Evolutionary conservation across 2,113 vertebrate species (phyloP), one percentile per base, ranked within the genome.

Genomic region (Nothobranchius kuhntae): DNA sequence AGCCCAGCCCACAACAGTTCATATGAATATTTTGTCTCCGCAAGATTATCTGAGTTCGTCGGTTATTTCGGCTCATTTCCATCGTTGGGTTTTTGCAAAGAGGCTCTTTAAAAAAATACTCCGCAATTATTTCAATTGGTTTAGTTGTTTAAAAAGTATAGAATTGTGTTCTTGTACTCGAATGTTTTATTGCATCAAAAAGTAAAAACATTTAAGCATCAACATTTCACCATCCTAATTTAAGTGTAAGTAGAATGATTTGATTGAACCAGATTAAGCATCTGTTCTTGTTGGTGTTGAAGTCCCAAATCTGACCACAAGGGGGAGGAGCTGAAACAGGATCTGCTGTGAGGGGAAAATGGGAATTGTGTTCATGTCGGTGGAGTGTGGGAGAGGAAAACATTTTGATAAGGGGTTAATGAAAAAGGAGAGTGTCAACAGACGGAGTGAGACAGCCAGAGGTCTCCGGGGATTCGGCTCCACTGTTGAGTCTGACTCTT

Each of bases 341-440:
- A 66, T 77, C 57, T 21, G 38, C 14, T 24, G 9, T 30, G 66
- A n/a, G 47, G 36, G 26, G 46, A 3, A 9, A 13, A 17, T 11
- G 55, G 45, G 59, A 36, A 24, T 30, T 54, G 51, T 63, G 61
- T 52, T 64, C 30, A 58, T 81, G 66, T 73, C 73, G 65, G 47
- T 73, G 71, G 62, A 87, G 86, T 87, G 89, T 90, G 86, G 80
- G 75, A 87, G 83, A 89, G 75, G 77, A 86, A 90, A 89, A 88
- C 88, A 89, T 88, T 86, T 85, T 85, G 83, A 83, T 81, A 78
- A 87, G 82, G 80, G 89, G 81, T 90, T 86, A 91, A 90, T 91
- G 84, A 91, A 89, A 85, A 81, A 88, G 48, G 62, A 88, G 78
- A 86, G 86, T 68, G 84, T 83, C 86, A 89, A 84, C 83, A 84